Evolutionary conservation across 2,113 vertebrate genomes (phyloP), one percentile per base, ranked within the genome.

Genomic region (Equus przewalskii): DNA sequence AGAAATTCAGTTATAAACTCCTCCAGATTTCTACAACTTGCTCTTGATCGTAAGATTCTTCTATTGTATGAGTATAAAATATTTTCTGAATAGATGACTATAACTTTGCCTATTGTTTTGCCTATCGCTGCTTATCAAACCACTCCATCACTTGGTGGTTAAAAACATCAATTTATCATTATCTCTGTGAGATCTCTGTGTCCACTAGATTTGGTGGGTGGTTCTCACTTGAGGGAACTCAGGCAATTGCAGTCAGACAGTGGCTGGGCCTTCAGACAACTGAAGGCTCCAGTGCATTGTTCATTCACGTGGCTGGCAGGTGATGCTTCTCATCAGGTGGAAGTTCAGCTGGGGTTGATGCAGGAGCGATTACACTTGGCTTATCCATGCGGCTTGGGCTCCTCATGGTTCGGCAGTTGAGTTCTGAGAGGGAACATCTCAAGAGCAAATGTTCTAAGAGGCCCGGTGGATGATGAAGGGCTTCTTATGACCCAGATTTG

Each of bases 11-110:
- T 81, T n/a, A 65, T 41, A 67, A 89, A 30, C 15, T 30, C 58
- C 46, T 70, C 0, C 6, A 36, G 21, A 56, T 73, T 81, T 67
- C 36, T 41, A 76, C 4, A 56, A 1, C 6, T 44, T 87, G 16
- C 10, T 82, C 22, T 79, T 44, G 7, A 87, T 88, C 87, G 80
- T 84, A 92, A 92, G 46, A 88, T 28, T 72, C 22, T 65, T 81
- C 7, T 13, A 54, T 49, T 46, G 0, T 15, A 41, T 64, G 18
- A 96, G 82, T 46, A 72, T 28, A 75, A 96, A 36, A 33, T 76
- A 54, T 78, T 97, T 96, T 94, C 58, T 91, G 46, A 58, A 62
- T 10, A 51, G 18, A 73, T 84, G 73, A 64, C 11, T 56, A 3
- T 89, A 90, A 62, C 5, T 85, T 58, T 88, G 13, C 24, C 72